Base-by-base conservation (phyloP, 1,140 invertebrate genomes). In the Bombus sibiricus region DNA sequence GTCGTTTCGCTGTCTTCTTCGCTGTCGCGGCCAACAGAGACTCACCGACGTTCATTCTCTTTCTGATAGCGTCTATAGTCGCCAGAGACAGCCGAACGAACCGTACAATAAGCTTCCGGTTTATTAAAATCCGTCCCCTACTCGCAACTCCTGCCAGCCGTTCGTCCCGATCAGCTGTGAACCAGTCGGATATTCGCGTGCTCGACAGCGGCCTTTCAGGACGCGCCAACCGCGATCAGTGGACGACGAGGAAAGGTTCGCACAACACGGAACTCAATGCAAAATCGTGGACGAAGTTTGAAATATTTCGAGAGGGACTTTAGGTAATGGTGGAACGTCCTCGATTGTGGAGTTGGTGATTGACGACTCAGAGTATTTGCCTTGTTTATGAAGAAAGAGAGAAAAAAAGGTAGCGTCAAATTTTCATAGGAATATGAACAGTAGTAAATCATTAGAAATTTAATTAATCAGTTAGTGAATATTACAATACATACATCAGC, bases 91-190 rank as follows among this genome's bases (percentile, higher is more conserved):
- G 15, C 83, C 86, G 47, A 85, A 85, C 76, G 64, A 47, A 78
- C n/a, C 80, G 68, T 43, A 91, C 91, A 90, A 91, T 92, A 83
- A 89, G 76, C 72, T 91, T 92, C 91, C 90, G 89, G 91, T 92
- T 90, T 90, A 92, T 90, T 90, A 90, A 92, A 92, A 91, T 88
- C 81, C 86, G 34, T 34, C 79, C 86, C 47, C 28, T 32, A 9
- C 25, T 13, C 47, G 47, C 41, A 80, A 34, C 25, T 25, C 41
- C 41, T 43, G n/a, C 39, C 79, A 64, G 18, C 25, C 43, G 64
- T 81, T 78, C 76, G 84, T 89, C 80, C 62, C 80, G 72, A 81
- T 88, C 88, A 62, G 47, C 59, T 80, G 88, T 53, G 69, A 81
- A 78, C 75, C 37, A 53, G 18, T 69, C 5, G 47, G 68, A 81